Conservation (phyloP, 1,140 invertebrate genomes). For the Papilio machaon region DNA sequence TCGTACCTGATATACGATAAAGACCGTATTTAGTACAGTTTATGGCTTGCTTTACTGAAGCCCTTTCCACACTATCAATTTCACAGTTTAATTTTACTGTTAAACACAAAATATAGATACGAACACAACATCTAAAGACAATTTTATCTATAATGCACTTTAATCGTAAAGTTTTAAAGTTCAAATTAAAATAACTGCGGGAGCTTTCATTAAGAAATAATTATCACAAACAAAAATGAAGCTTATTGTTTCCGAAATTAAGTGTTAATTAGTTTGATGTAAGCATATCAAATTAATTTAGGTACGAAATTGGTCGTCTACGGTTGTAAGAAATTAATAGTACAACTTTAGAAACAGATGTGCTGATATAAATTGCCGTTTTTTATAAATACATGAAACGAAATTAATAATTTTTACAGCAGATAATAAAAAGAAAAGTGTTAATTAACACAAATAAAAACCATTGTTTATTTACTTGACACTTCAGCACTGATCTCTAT, state of each 20-base stretch:
- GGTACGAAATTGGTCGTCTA: constrained; percentile 42
- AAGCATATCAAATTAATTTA: constrained; percentile 37
- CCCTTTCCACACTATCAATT: constrained; percentile 40
- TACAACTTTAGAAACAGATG: constrained; percentile 68
- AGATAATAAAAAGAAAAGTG: neutral
- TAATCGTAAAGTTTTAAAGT: constrained; percentile 14
- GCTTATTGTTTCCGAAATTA: constrained; percentile 5
- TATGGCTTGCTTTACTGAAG: constrained; percentile 10
- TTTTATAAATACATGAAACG: neutral
- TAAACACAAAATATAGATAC: constrained; percentile 1
- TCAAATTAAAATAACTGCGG: neutral
- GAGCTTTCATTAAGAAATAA: neutral
- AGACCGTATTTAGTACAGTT: constrained; percentile 16
- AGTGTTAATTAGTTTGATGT: constrained; percentile 43
- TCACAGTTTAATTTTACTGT: neutral
- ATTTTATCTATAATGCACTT: constrained; percentile 30
- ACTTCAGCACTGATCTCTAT: too few relatives aligned
- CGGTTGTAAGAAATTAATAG: constrained; percentile 56
- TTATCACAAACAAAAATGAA: neutral
- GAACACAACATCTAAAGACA: neutral
- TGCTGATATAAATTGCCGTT: constrained; percentile 47
- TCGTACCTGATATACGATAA: constrained; percentile 23
- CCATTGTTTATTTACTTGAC: too few relatives aligned
- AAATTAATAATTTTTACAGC: neutral
- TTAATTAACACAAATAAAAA: neutral